Conservation (phyloP, 2,113 vertebrate genomes). For the Orthonyx spaldingii region DNA sequence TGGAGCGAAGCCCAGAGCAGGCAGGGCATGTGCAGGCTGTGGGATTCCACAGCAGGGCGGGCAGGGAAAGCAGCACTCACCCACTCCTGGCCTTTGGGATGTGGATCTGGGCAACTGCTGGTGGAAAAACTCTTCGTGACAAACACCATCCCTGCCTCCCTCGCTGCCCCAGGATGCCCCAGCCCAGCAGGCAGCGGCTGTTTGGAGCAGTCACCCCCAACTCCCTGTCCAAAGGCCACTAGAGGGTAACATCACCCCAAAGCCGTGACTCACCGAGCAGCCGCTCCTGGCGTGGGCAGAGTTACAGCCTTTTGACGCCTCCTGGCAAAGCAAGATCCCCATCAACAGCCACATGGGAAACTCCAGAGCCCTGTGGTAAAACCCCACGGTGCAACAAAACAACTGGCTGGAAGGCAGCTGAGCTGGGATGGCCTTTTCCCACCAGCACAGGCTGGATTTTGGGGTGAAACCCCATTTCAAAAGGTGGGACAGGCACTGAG, state of each 20-base stretch:
- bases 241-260: constrained; percentile 39
- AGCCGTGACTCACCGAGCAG: not conserved
- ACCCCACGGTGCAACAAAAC: not conserved
- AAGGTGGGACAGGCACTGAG: not conserved
- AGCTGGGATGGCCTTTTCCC: not conserved
- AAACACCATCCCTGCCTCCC: not conserved
- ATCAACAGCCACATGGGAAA: not conserved
- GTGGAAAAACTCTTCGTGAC: accelerated
- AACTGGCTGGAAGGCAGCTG: not conserved
- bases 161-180: not conserved
- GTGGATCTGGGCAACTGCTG: accelerated
- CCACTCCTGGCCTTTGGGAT: not conserved
- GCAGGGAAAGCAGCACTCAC: not conserved
- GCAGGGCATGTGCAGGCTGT: not conserved
- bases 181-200: not conserved
- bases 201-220: not conserved
- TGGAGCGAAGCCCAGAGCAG: not conserved
- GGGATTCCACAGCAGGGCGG: not conserved
- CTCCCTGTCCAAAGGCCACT: not conserved
- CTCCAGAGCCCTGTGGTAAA: not conserved
- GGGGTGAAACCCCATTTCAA: not conserved
- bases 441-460: not conserved
- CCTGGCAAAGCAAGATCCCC: not conserved
- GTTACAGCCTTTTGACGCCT: not conserved
- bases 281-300: not conserved